Conservation (phyloP, 2,888 invertebrate species). For the Leptinotarsa rubiginosa region DNA sequence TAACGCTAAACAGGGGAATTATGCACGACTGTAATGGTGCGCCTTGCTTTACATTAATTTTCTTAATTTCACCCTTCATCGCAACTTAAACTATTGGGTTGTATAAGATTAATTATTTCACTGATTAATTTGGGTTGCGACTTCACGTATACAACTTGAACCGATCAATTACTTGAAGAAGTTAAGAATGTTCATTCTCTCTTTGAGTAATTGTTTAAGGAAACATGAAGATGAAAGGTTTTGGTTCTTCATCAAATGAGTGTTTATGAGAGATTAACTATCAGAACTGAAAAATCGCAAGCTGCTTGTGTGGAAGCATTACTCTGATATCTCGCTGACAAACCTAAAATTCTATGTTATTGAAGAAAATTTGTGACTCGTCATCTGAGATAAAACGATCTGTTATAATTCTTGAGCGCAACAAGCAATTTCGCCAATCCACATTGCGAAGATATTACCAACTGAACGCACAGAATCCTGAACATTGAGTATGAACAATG, state of each 20-base stretch:
- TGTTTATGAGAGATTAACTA: neutral
- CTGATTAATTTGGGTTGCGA: conserved; percentile 20
- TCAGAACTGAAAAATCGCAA: no score
- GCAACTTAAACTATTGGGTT: conserved; percentile 48
- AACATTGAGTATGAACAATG: no score
- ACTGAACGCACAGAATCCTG: no score
- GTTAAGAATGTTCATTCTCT: neutral
- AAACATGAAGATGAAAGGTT: neutral
- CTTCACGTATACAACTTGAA: conserved; percentile 10
- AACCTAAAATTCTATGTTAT: no score
- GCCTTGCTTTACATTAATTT: conserved; percentile 52
- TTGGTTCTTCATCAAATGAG: neutral
- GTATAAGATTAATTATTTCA: conserved; percentile 49
- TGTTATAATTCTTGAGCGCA: no score
- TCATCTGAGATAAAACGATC: no score
- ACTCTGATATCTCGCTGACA: no score
- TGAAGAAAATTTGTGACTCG: no score
- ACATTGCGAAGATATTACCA: no score
- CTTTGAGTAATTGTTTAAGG: neutral
- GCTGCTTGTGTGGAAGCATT: no score
- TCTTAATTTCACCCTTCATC: conserved; percentile 52
- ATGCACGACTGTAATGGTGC: conserved; percentile 46
- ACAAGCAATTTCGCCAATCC: no score
- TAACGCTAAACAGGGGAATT: conserved; percentile 41
- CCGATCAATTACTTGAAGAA: conserved; percentile 17